Evolutionary conservation across 2,113 vertebrate genomes (phyloP).

Genomic region (Emydocephalus ijimae): DNA sequence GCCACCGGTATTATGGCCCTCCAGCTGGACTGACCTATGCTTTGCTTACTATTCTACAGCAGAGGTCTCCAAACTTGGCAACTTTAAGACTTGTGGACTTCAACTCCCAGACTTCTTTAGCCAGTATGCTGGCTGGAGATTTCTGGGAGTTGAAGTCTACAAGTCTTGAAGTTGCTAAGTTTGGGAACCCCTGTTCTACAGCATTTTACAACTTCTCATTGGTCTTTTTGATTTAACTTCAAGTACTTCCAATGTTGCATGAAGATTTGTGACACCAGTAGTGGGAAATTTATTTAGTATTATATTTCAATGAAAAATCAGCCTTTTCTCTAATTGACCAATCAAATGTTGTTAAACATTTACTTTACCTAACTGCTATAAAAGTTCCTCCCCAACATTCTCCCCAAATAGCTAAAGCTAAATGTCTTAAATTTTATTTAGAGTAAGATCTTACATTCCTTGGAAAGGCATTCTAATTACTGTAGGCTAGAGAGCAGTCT

Average conservation of each 20-base stretch:
- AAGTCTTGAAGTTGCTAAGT: too few relatives aligned
- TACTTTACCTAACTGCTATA: not conserved
- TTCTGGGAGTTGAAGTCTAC: too few relatives aligned
- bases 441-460: not conserved
- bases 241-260: not conserved
- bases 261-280: conserved; percentile 19
- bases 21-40: not conserved
- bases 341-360: not conserved
- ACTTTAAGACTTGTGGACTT: too few relatives aligned
- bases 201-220: not conserved
- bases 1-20: not conserved
- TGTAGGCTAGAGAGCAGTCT: not conserved
- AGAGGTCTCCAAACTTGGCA: too few relatives aligned
- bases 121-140: too few relatives aligned
- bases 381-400: not conserved
- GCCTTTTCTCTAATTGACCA: not conserved
- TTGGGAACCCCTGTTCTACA: not conserved
- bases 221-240: conserved; percentile 1
- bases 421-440: not conserved
- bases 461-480: not conserved
- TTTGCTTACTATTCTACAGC: not conserved
- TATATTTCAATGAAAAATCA: not conserved
- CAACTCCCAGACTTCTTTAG: too few relatives aligned
- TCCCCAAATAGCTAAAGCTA: not conserved
- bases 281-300: not conserved